These are phyloP conservation scores for Chesias legatella DNA, from an alignment of 2,888 invertebrate species.

Conservation along the genomic window DNA sequence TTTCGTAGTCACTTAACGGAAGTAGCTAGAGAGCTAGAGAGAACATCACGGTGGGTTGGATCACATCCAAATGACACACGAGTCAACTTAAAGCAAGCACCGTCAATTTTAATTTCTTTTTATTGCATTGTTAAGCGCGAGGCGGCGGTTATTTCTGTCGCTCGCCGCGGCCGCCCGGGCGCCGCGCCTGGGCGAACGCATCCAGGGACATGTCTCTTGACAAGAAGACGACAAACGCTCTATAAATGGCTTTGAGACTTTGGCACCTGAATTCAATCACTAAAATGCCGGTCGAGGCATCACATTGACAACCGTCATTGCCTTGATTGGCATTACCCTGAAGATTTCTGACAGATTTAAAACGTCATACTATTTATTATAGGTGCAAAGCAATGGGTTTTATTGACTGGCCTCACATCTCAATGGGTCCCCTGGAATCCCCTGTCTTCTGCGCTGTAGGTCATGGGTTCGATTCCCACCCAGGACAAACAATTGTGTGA, in stretches of 20 bases:
- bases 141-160: conserved; percentile 72
- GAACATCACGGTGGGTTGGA: conserved; percentile 69
- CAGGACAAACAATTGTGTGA: too few relatives aligned
- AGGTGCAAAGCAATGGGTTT: too few relatives aligned
- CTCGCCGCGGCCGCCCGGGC: conserved; percentile 69
- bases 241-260: conserved; percentile 71
- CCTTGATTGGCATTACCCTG: conserved; percentile 32
- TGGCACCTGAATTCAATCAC: conserved; percentile 48
- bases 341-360: conserved; percentile 22
- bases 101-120: conserved; percentile 79
- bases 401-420: too few relatives aligned
- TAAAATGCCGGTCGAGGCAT: conserved; percentile 32
- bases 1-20: conserved; percentile 71
- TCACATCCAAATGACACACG: conserved; percentile 74
- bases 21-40: conserved; percentile 65
- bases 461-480: too few relatives aligned
- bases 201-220: conserved; percentile 67
- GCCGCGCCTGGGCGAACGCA: conserved; percentile 67
- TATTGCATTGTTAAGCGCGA: conserved; percentile 79
- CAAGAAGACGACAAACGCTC: conserved; percentile 74
- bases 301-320: conserved; percentile 13
- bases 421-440: too few relatives aligned
- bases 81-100: conserved; percentile 74
- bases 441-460: too few relatives aligned
- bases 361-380: neutral